These are phyloP conservation scores for Brachyrhaphis roseni DNA, from an alignment of 2,797 vertebrate species.

Conservation along the genomic window DNA sequence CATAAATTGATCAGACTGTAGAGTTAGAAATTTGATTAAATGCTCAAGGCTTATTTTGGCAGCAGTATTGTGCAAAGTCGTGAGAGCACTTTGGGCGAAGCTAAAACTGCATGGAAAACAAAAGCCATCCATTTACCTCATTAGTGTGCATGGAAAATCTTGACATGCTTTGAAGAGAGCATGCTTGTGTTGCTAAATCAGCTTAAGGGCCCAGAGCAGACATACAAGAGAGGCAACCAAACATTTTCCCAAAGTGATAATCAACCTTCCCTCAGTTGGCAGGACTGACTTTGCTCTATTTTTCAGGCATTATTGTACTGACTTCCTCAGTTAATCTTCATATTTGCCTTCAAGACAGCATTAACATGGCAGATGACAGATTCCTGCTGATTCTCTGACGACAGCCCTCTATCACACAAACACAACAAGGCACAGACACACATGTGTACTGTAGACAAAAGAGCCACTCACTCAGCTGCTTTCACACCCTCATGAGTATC, in stretches of 20 bases:
- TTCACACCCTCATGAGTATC: constrained; percentile 30
- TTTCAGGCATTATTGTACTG: constrained; percentile 66
- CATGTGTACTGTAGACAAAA: not conserved
- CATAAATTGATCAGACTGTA: constrained; percentile 70
- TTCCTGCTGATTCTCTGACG: constrained; percentile 53
- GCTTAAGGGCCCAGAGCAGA: constrained; percentile 71
- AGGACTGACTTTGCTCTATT: constrained; percentile 67
- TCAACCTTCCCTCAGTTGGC: constrained; percentile 63
- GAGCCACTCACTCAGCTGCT: constrained; percentile 13
- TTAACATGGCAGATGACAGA: constrained; percentile 67
- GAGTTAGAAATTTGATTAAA: constrained; percentile 70
- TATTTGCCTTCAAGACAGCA: constrained; percentile 66
- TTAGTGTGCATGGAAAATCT: constrained; percentile 75
- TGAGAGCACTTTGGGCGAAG: constrained; percentile 69
- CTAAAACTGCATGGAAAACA: constrained; percentile 75
- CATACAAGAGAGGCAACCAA: constrained; percentile 64
- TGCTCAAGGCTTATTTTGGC: constrained; percentile 65
- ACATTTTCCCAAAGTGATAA: constrained; percentile 72
- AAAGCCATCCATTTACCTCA: constrained; percentile 79
- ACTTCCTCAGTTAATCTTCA: constrained; percentile 64
- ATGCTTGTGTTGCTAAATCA: constrained; percentile 69
- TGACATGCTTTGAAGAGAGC: constrained; percentile 74
- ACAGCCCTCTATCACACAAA: constrained; percentile 29
- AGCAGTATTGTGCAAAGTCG: constrained; percentile 70
- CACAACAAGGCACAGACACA: constrained; percentile 4